These are phyloP conservation scores for Leptodactylus fallax DNA, from an alignment of 2,797 vertebrate genomes.

Conservation along the genomic window DNA sequence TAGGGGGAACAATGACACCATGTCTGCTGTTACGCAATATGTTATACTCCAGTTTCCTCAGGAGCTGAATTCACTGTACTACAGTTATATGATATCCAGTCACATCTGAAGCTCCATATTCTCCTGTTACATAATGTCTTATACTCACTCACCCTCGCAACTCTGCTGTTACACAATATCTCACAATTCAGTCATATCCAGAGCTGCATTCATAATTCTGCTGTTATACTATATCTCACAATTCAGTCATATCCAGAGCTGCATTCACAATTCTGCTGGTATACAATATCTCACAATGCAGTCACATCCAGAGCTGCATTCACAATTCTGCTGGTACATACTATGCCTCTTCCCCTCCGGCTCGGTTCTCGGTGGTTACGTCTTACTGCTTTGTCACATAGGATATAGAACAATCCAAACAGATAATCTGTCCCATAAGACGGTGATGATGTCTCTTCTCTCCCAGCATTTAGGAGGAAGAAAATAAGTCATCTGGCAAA, in stretches of 20 bases:
- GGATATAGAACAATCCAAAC: too few relatives aligned
- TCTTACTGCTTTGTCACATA: too few relatives aligned
- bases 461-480: too few relatives aligned
- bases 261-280: background rate
- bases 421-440: too few relatives aligned
- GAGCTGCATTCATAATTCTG: background rate
- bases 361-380: too few relatives aligned
- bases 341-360: too few relatives aligned
- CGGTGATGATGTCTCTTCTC: too few relatives aligned
- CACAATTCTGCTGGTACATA: background rate
- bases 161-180: background rate
- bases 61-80: background rate
- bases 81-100: background rate
- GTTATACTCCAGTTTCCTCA: background rate
- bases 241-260: background rate
- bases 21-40: background rate
- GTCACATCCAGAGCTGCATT: background rate
- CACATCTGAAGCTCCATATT: background rate
- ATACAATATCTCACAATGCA: background rate
- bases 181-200: background rate
- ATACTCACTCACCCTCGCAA: background rate
- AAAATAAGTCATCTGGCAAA: too few relatives aligned
- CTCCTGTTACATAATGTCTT: background rate
- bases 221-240: background rate
- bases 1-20: background rate